Conservation (phyloP, 2,797 vertebrate species). For the Gadopsis bispinosus region DNA sequence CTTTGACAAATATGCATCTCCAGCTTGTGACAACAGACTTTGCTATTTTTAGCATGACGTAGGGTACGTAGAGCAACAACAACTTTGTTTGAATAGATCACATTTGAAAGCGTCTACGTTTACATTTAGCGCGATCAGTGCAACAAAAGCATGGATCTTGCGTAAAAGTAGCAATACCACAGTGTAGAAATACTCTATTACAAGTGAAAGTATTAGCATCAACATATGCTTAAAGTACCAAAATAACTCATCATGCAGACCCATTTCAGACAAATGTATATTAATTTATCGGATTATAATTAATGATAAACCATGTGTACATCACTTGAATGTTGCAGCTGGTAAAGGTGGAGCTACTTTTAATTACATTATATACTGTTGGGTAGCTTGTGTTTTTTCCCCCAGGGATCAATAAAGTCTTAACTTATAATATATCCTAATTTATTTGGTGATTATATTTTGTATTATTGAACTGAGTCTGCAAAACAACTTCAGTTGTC, state of each 20-base stretch:
- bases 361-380: neutral
- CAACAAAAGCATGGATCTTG: neutral
- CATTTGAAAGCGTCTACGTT: neutral
- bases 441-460: neutral
- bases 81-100: neutral
- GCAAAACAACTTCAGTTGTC: no score
- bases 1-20: constrained; percentile 10
- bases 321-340: neutral
- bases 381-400: neutral
- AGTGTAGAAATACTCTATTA: neutral
- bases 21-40: neutral
- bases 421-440: neutral
- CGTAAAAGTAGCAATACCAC: neutral
- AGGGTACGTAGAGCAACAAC: neutral
- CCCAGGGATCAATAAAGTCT: neutral
- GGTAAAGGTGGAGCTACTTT: neutral
- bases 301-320: neutral
- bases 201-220: neutral
- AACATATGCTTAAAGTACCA: neutral
- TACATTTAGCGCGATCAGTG: neutral
- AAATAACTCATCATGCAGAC: neutral
- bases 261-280: neutral
- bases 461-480: no score
- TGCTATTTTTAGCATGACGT: neutral
- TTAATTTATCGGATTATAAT: neutral